Evolutionary conservation across 1,140 invertebrate species (phyloP), one percentile per base, ranked within the genome.

Genomic region (Ostrea denselamellosa): DNA sequence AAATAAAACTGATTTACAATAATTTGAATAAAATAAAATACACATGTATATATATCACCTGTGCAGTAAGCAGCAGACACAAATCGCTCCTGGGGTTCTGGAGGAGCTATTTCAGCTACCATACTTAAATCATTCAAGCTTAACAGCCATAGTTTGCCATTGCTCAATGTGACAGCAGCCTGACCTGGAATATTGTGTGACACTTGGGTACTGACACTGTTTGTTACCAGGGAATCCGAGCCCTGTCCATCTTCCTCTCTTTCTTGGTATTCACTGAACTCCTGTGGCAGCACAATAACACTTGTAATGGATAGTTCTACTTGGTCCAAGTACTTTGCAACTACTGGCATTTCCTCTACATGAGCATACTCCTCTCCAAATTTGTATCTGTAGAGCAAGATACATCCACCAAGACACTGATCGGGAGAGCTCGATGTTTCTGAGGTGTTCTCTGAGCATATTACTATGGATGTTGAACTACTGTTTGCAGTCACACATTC

Each of bases 311-410:
- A 91, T 44, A 92, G 88, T 51, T 91, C 88, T 4, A 86, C 54
- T 28, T 84, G 86, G 19, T 90, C 89, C 28, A 93, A 85, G 83
- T 84, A 85, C 56, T 90, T 88, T 8, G 89, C 85, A 51, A 89
- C 83, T 1, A 93, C 86, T 19, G 94, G 94, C 54, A 91, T 91
- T 71, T 94, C 93, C 8, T 94, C 92, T 17, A 95, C 54, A 17
- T 85, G 68, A 19, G 94, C 92, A 85, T 92, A 90, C 68, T 91
- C 90, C 58, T 90, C 88, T 25, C 90, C 91, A 81, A 88, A 90
- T 51, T 90, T 92, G 19, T 95, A 90, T 54, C 91, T 92, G 88
- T 95, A 95, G 8, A 95, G 85, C 19, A 95, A 84, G n/a, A 95
- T 90, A 58, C 92, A 93, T 54, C 94, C 95, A 71, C 90, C 88